These are phyloP conservation scores for Diacarnus erythraeanus DNA, from an alignment of 37 sponge, comb jelly and placozoan genomes.

Conservation along the genomic window DNA sequence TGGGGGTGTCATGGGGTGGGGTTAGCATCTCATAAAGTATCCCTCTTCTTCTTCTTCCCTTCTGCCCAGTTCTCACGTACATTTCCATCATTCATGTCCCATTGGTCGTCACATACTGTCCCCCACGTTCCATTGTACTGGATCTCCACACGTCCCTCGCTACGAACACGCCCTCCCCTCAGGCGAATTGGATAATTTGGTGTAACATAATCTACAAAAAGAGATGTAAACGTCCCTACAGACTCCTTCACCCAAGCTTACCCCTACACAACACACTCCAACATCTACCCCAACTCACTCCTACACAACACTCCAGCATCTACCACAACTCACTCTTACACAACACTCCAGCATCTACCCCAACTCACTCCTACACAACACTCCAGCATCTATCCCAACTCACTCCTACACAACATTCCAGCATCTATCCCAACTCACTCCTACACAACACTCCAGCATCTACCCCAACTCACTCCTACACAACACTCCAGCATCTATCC, in stretches of 20 bases:
- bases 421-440: background rate
- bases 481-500: background rate
- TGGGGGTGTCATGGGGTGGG: too few relatives aligned
- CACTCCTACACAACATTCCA: background rate
- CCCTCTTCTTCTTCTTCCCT: too few relatives aligned
- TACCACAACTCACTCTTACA: background rate
- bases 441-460: background rate
- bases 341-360: background rate
- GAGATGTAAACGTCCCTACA: background rate
- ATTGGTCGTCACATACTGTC: slow-evolving; percentile 32
- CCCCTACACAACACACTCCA: background rate
- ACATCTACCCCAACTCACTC: background rate
- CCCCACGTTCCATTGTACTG: slow-evolving; percentile 36
- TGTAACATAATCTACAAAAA: background rate
- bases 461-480: background rate
- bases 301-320: background rate
- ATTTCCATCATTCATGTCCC: slow-evolving; percentile 11
- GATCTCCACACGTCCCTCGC: slow-evolving; percentile 32
- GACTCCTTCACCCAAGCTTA: too few relatives aligned
- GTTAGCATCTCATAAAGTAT: too few relatives aligned
- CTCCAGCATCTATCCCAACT: slow-evolving; percentile 42
- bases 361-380: slow-evolving; percentile 30
- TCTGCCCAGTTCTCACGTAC: background rate
- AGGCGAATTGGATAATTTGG: slow-evolving; percentile 3
- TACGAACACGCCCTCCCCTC: background rate